Base-by-base conservation (phyloP, 2,797 vertebrate genomes). In the Notolabrus celidotus region DNA sequence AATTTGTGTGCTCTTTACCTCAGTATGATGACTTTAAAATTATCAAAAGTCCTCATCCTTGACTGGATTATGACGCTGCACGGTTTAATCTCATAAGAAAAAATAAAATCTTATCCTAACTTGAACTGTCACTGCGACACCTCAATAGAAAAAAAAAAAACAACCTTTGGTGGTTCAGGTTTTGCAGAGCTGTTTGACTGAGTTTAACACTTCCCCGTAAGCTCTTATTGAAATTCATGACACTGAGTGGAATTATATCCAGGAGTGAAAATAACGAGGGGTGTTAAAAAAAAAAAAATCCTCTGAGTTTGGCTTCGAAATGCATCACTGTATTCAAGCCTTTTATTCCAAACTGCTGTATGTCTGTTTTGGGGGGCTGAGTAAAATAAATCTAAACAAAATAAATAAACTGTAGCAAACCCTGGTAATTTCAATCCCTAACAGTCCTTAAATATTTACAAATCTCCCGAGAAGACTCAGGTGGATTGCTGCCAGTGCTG, bases 171-270 rank as follows among this genome's bases (percentile, higher is more conserved):
- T 3, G 27, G 11, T 43, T 5, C 4, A 51, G 27, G 25, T 5
- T 20, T 22, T 10, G 31, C 49, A 61, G 38, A 58, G 14, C 9
- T 45, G 16, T 66, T 67, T 60, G 14, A 33, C 46, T 54, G 47
- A 29, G 2, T 54, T 67, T 45, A n/a, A 47, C 29, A 67, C 41
- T 7, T 83, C 5, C 10, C 41, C 19, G 55, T 23, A 71, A 69
- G 52, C 65, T 62, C 78, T 67, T 63, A 57, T 68, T 87, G 46
- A 82, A 87, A 84, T 76, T 69, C 67, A 65, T 55, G 34, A 55
- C 67, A 71, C 49, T 31, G 20, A 71, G 68, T 17, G 19, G 41
- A 72, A 52, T 65, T 45, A 66, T 33, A 57, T 43, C 69, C 20
- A 57, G 53, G 11, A 45, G 58, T 7, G 20, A 42, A 70, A 66